phyloP scores from a whole-genome alignment of 2,113 vertebrate genomes.

The Mesitornis unicolor region DNA sequence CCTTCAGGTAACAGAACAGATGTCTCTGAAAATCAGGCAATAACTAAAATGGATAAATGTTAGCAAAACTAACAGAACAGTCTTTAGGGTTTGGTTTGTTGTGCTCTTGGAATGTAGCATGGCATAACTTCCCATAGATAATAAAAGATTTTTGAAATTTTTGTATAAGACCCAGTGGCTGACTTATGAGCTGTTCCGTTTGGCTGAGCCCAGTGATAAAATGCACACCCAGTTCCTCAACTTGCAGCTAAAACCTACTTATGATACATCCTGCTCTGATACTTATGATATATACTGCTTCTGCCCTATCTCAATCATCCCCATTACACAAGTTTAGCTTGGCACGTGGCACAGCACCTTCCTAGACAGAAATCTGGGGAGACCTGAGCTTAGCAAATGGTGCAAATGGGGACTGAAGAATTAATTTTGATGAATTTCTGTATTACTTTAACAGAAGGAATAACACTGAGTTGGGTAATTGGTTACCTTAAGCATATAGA shows the following conservation, averaged over 20 bases:
- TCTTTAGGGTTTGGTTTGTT: background rate
- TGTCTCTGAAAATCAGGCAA: background rate
- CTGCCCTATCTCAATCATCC: background rate
- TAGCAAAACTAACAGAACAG: background rate
- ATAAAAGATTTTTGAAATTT: background rate
- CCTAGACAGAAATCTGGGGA: background rate
- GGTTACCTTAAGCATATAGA: background rate
- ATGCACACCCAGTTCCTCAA: rapidly evolving
- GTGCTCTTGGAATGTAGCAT: background rate
- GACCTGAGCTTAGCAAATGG: background rate
- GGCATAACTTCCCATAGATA: background rate
- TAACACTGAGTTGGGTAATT: background rate
- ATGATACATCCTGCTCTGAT: background rate
- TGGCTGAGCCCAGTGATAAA: background rate
- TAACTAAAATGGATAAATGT: background rate
- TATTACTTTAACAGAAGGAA: background rate
- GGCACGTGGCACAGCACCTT: rapidly evolving
- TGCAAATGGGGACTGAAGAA: background rate
- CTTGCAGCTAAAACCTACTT: background rate
- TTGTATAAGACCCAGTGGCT: background rate
- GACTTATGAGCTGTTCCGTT: background rate
- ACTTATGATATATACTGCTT: rapidly evolving
- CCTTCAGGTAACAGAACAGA: background rate
- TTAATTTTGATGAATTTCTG: background rate
- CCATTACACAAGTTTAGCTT: background rate